Evolutionary conservation across 1,140 invertebrate species (phyloP).

Genomic region (Neuroterus valhalla): DNA sequence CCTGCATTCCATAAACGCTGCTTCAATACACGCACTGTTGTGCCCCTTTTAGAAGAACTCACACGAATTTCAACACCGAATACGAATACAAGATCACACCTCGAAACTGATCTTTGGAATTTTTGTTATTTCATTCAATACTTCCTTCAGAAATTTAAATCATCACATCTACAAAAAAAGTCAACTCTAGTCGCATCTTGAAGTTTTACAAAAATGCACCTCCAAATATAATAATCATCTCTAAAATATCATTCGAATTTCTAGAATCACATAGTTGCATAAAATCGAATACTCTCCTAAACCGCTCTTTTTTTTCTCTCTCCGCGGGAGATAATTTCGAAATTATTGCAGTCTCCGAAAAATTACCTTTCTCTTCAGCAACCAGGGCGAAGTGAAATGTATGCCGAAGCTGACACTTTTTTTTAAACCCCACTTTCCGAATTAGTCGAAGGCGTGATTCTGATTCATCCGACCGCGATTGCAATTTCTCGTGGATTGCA

Average conservation of each 20-base stretch:
- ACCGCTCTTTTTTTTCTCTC: neutral
- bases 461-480: neutral
- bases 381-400: conserved; percentile 4
- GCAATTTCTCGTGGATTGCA: neutral
- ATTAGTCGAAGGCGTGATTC: neutral
- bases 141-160: too few relatives aligned
- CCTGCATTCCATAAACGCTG: conserved; percentile 12
- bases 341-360: neutral
- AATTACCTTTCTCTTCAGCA: conserved; percentile 14
- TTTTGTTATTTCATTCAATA: too few relatives aligned
- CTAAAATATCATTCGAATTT: too few relatives aligned
- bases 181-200: too few relatives aligned
- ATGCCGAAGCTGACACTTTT: neutral
- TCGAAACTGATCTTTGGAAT: neutral
- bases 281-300: neutral
- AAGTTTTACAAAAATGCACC: too few relatives aligned
- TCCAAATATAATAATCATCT: too few relatives aligned
- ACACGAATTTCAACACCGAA: neutral
- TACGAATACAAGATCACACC: neutral
- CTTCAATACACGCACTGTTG: neutral
- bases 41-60: neutral
- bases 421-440: neutral
- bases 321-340: neutral
- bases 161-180: too few relatives aligned
- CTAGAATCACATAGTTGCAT: too few relatives aligned